Percentiles rank a stretch among this genome's conserved stretches.
Conservation (phyloP, 2,113 vertebrate genomes). For the Sprattus sprattus region DNA sequence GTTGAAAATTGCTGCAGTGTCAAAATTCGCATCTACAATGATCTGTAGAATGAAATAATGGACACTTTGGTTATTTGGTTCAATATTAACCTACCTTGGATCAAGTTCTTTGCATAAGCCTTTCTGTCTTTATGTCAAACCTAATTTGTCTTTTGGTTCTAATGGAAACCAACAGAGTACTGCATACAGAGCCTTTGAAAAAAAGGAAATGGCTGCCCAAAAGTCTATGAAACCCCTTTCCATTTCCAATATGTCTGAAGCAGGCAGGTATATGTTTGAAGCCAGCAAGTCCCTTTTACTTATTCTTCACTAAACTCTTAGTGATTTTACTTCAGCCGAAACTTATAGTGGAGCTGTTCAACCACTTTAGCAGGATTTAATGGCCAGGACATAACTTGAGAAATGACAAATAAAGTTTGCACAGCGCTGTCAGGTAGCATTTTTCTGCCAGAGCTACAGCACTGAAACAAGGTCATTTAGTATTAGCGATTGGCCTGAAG, state of each 20-base stretch:
- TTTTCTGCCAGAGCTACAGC: not conserved
- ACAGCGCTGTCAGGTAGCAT: not conserved
- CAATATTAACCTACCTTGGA: not conserved
- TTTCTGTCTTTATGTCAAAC: not conserved
- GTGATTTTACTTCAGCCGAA: not conserved
- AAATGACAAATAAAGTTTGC: constrained; percentile 15
- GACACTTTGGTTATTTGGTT: not conserved
- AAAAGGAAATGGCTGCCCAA: not conserved
- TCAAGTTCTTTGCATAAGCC: not conserved
- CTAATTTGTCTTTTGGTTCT: not conserved
- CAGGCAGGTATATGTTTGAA: not conserved
- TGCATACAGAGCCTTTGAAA: not conserved
- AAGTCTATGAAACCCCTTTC: not conserved
- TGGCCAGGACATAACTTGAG: not conserved
- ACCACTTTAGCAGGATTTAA: not conserved
- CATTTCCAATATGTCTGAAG: not conserved
- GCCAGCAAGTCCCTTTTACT: not conserved
- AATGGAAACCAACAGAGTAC: not conserved
- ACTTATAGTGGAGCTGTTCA: not conserved
- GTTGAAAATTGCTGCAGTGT: not conserved
- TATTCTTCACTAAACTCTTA: not conserved
- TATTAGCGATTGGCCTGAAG: not conserved
- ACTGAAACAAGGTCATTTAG: not conserved
- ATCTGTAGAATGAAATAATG: not conserved
- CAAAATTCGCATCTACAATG: not conserved